Evolutionary conservation across 2,797 vertebrate species (phyloP), one percentile per base, ranked within the genome.

Genomic region (Sebastes aleutianus): DNA sequence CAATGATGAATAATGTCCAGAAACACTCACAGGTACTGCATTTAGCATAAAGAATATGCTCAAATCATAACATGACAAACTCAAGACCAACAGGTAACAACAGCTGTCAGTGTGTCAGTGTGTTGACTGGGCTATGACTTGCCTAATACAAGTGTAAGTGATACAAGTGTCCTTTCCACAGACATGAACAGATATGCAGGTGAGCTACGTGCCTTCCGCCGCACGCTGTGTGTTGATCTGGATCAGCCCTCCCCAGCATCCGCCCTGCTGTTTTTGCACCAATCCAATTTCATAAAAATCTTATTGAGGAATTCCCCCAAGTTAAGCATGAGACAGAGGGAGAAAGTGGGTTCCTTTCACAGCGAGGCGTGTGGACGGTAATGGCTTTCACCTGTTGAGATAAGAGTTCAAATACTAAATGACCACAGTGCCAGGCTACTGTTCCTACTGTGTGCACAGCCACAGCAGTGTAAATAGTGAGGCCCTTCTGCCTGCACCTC

Each of bases 351-450:
- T 78, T 91, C 81, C 61, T 76, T 86, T 90, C 70, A 86, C 79
- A 86, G 76, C 59, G 74, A 82, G 74, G 79, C 59, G 1, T 84
- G 78, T 16, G 73, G 76, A 69, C 68, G 24, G 74, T 81, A 88
- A 88, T 85, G 72, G 74, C 79, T 91, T 93, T 91, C 88, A 88
- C 89, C 89, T 91, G 83, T 86, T 84, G 58, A 80, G 90, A 91
- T 93, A 89, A 87, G 69, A 81, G 85, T 80, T 89, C 82, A 90
- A 88, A 93, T 79, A 90, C 31, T 77, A 83, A 93, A 87, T 83
- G 90, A 84, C 86, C 88, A 76, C 80, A 76, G 88, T 34, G 56
- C 27, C 27, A 13, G 50, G 76, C 86, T 81, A 79, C 83, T 76
- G 77, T 79, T 90, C 70, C 70, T 54, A 26, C 86, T 85, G 84